Percentiles rank a stretch among this genome's conserved stretches.
phyloP scores from a whole-genome alignment of 1,140 invertebrate species.

The Grapholita molesta region DNA sequence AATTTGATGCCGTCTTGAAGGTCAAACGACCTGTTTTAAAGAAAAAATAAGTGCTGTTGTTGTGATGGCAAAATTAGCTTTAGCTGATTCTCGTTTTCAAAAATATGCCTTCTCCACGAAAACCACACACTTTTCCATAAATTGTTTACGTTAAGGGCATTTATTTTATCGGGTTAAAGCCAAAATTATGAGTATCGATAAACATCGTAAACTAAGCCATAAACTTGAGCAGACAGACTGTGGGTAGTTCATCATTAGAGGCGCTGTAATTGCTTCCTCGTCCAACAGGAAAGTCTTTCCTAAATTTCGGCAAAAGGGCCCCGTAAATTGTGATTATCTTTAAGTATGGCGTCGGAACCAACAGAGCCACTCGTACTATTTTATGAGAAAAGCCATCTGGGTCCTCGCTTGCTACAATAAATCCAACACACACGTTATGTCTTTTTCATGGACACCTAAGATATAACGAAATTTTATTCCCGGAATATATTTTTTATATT shows the following conservation, averaged over 20 bases:
- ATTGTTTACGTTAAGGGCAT: background rate
- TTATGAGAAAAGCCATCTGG: slow-evolving; percentile 73
- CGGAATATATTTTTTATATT: slow-evolving; percentile 51
- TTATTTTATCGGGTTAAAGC: background rate
- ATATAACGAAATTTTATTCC: slow-evolving; percentile 56
- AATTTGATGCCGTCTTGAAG: too few species aligned
- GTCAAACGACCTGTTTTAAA: too few species aligned
- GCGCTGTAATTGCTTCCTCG: slow-evolving; percentile 52
- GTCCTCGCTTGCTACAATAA: slow-evolving; percentile 61
- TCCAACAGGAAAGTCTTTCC: slow-evolving; percentile 51
- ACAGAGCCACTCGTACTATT: slow-evolving; percentile 52
- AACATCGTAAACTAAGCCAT: slow-evolving; percentile 35
- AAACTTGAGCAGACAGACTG: slow-evolving; percentile 26
- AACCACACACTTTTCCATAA: background rate
- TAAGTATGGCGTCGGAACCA: slow-evolving; percentile 61
- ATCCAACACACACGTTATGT: slow-evolving; percentile 66
- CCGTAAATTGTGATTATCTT: slow-evolving; percentile 52
- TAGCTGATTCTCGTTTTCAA: too few species aligned
- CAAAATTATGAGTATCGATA: slow-evolving; percentile 26
- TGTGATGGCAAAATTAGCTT: too few species aligned
- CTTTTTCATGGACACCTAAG: slow-evolving; percentile 57
- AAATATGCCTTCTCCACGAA: too few species aligned
- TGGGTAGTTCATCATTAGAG: slow-evolving; percentile 48
- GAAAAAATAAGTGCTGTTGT: too few species aligned
- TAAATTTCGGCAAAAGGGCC: slow-evolving; percentile 52